phyloP scores from a whole-genome alignment of 2,797 vertebrate genomes.

The Onychomys arenicola region DNA sequence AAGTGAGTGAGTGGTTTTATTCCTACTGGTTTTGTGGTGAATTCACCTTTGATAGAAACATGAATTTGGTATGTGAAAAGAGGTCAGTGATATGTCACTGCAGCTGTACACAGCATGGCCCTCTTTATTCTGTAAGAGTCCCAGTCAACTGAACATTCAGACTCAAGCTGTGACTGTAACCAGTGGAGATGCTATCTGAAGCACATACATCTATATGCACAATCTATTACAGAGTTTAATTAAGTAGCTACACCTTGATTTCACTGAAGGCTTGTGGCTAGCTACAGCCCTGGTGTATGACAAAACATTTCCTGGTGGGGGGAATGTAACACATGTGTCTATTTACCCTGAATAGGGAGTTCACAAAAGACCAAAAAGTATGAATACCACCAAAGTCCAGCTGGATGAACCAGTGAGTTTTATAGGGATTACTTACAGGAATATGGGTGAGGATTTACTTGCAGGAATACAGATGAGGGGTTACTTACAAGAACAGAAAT shows the following conservation, averaged over 20 bases:
- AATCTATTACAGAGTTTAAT: conserved; percentile 82
- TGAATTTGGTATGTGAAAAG: conserved; percentile 89
- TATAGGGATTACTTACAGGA: background rate
- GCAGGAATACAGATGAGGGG: no score
- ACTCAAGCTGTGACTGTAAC: conserved; percentile 92
- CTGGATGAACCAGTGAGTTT: background rate
- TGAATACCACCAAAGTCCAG: background rate
- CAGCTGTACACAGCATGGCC: conserved; percentile 91
- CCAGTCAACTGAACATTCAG: conserved; percentile 90
- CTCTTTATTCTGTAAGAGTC: conserved; percentile 90
- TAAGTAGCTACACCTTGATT: conserved; percentile 86
- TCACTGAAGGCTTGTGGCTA: conserved; percentile 73
- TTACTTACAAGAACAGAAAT: background rate
- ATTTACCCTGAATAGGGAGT: background rate
- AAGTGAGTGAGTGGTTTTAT: conserved; percentile 89
- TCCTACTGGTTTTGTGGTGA: conserved; percentile 89
- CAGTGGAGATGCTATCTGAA: conserved; percentile 91
- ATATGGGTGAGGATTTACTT: background rate
- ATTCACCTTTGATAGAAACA: conserved; percentile 90
- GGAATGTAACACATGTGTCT: background rate
- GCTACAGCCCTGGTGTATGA: conserved; percentile 56
- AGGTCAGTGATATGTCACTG: conserved; percentile 91
- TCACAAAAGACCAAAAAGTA: background rate
- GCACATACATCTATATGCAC: conserved; percentile 89
- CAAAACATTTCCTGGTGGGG: background rate